Evolutionary conservation across 2,113 vertebrate species (phyloP), one percentile per base, ranked within the genome.

Genomic region (Mesocricetus auratus): DNA sequence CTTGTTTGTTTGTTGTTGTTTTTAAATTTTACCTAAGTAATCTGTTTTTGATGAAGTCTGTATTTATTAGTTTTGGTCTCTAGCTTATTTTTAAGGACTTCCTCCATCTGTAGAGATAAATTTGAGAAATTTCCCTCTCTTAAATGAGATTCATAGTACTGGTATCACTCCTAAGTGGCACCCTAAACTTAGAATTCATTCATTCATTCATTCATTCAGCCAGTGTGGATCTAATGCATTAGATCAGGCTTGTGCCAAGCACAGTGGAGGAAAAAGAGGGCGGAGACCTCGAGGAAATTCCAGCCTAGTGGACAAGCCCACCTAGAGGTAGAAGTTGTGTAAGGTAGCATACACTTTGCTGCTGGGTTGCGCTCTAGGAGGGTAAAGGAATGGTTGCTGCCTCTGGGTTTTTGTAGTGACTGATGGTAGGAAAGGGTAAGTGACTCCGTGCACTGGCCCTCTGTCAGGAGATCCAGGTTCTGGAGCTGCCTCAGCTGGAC

Each of bases 51-150:
- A 94, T 60, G 71, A 12, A 87, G 16, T 17, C 33, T 71, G 1
- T 29, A 31, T 12, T 94, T 7, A 19, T 92, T 92, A 17, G 66
- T 68, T 58, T 91, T 50, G 56, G 45, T 75, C 29, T 62, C 78
- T 74, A 88, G 50, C 56, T 85, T 78, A 53, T 24, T 78, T 78
- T 75, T 74, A 92, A 92, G 42, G 11, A 64, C 16, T 74, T 60
- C 39, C n/a, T 45, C 42, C 58, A 9, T 82, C 15, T 21, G 73
- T 94, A 56, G 33, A 22, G n/a, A 66, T 85, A 22, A 21, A 42
- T 81, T 85, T 68, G 47, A 6, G 50, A 50, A 10, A 9, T 9
- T n/a, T 75, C 13, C 88, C 86, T 78, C 39, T 39, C 45, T 69
- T 45, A 95, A 95, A 95, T 53, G 78, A 17, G 22, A 53, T 10